Base-by-base conservation (phyloP, 1,140 invertebrate species). In the Lerema accius region DNA sequence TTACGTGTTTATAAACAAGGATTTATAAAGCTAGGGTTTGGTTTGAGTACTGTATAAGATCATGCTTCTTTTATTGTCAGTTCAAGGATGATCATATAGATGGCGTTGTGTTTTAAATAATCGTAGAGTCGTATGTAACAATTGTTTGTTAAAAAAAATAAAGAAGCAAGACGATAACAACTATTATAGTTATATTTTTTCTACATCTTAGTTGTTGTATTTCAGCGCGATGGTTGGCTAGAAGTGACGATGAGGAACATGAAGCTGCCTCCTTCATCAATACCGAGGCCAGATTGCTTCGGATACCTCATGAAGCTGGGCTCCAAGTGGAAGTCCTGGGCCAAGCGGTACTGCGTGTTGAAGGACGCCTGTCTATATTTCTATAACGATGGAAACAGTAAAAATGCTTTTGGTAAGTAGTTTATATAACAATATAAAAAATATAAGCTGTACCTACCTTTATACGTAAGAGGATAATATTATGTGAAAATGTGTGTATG, bases 331-430 rank as follows among this genome's bases (percentile, higher is more conserved):
- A 97, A 95, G 90, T 95, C 93, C 45, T 99, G 97, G 97, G 96
- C 95, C 61, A 94, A 95, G 74, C 93, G 97, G 42, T 99, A 98
- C 92, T 99, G 98, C 91, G 95, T 99, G 14, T 93, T 99, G 3
- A 99, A 99, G 87, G 97, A 99, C 89, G 98, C 97, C 42, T 98
- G 96, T 74, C 92, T 99, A 7, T 99, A 98, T 91, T 98, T 98
- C 90, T 99, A 98, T 90, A 95, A 95, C 71, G 96, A 98, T 83
- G 94, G 94, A 9, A 96, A 96, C 79, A 95, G 97, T 63, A 95
- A 95, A 74, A 94, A 92, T 80, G 96, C 97, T 68, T 95, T 97
- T 84, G 98, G 96, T 97, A 89, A 83, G 86, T 89, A 39, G 10
- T 9, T n/a, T n/a, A n/a, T n/a, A n/a, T n/a, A n/a, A n/a, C n/a